Base-by-base conservation (phyloP, 2,113 vertebrate species). In the Opisthocomus hoazin region DNA sequence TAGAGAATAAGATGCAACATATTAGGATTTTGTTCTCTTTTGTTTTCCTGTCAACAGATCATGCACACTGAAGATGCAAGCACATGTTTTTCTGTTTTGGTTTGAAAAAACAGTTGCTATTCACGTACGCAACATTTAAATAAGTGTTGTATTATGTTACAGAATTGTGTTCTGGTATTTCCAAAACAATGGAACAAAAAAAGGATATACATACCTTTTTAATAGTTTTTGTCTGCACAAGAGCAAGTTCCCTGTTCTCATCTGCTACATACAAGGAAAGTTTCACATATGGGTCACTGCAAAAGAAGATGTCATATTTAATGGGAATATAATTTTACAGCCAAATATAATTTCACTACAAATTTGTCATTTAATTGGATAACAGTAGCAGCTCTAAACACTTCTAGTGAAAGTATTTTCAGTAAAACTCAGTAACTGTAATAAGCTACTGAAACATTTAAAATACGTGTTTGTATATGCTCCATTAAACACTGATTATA, bases 161-260 rank as follows among this genome's bases (percentile, higher is more conserved):
- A 53, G 34, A 64, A 15, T 2, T 17, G 20, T 8, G 6, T 26
- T n/a, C 56, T 27, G 46, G 4, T 9, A 4, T 5, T 71, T 57
- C 43, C 22, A 63, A 68, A 66, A 9, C 15, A 53, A 12, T 1
- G 19, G 29, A 73, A 43, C 9, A 36, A 8, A 20, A 24, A 15
- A 18, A 41, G 26, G 0, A 7, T 4, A 5, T 6, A 97, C 98
- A 24, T 98, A 99, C 99, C 99, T 99, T 99, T 98, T 99, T 99
- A 91, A 99, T 99, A 5, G 99, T 99, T 98, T 99, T 99, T 11
- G 99, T 99, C 96, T 99, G 99, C 77, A 99, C 98, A 96, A 99
- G 98, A 91, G 98, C 99, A 41, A 99, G 99, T 82, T 99, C 99
- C 97, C 98, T 97, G 97, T 99, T 99, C 97, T 99, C 99, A 83